These are phyloP conservation scores for Nyctibius grandis DNA, from an alignment of 2,797 vertebrate species.

Conservation along the genomic window DNA sequence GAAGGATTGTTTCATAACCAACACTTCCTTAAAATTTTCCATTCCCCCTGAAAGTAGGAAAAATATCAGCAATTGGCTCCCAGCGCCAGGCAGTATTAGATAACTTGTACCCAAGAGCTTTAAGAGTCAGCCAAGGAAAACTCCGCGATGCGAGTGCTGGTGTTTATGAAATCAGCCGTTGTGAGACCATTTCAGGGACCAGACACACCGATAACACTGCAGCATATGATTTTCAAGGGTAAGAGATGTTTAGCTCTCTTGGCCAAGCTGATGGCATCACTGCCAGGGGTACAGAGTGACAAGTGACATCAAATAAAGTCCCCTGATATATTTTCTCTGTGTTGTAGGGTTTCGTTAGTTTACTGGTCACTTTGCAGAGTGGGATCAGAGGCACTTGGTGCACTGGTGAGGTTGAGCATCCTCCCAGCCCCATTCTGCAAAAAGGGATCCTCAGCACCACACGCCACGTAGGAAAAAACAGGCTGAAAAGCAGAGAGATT, in stretches of 20 bases:
- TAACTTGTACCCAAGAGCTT: not conserved
- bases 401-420: not conserved
- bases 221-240: not conserved
- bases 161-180: rapidly evolving
- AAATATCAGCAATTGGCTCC: not conserved
- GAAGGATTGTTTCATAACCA: not conserved
- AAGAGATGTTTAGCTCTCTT: not conserved
- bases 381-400: not conserved
- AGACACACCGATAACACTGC: rapidly evolving
- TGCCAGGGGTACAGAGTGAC: not conserved
- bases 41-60: not conserved
- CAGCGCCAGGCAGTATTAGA: not conserved
- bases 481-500: not conserved
- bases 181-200: not conserved
- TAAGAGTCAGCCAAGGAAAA: not conserved
- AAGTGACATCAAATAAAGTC: not conserved
- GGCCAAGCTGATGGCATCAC: not conserved
- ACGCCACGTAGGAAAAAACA: no score
- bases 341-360: not conserved
- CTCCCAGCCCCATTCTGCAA: not conserved
- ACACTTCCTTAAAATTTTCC: not conserved
- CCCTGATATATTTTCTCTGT: not conserved
- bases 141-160: rapidly evolving
- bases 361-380: not conserved
- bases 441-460: rapidly evolving